Conservation (phyloP, 2,888 invertebrate genomes). For the Amblyteles armatorius region DNA sequence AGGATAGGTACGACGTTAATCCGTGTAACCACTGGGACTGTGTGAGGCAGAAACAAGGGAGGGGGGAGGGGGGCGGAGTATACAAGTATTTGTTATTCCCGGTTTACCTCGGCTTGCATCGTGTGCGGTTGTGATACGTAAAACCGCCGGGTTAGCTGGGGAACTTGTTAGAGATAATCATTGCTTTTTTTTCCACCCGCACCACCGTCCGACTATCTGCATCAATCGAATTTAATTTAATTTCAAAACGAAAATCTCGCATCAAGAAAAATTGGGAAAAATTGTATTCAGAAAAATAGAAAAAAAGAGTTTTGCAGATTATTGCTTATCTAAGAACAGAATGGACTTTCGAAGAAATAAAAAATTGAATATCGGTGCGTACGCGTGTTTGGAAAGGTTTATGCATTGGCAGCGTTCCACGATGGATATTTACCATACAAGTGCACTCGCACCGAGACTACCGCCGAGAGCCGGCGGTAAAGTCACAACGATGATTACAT, state of each 20-base stretch:
- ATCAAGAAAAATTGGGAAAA: background rate
- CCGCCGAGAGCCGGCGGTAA: slow-evolving; percentile 1
- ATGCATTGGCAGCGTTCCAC: background rate
- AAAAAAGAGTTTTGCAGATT: background rate
- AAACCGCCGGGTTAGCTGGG: background rate
- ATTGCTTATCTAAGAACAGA: background rate
- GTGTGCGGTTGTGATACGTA: background rate
- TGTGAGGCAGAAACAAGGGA: background rate
- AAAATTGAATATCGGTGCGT: background rate
- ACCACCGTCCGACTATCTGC: background rate
- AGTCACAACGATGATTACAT: slow-evolving; percentile 43
- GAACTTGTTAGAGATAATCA: background rate
- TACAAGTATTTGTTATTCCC: slow-evolving; percentile 13
- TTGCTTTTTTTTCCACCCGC: background rate
- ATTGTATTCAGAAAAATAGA: no score
- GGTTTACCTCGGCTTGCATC: slow-evolving; percentile 20
- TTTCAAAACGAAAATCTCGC: background rate
- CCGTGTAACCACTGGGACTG: slow-evolving; percentile 17
- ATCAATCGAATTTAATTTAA: background rate
- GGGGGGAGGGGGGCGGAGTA: background rate
- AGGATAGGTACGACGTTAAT: slow-evolving; percentile 21
- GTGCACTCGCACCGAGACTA: slow-evolving; percentile 7
- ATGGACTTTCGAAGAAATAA: background rate
- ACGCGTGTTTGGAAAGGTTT: background rate
- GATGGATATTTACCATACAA: slow-evolving; percentile 18